Conservation (phyloP, 2,797 vertebrate species). For the Rhinophrynus dorsalis region DNA sequence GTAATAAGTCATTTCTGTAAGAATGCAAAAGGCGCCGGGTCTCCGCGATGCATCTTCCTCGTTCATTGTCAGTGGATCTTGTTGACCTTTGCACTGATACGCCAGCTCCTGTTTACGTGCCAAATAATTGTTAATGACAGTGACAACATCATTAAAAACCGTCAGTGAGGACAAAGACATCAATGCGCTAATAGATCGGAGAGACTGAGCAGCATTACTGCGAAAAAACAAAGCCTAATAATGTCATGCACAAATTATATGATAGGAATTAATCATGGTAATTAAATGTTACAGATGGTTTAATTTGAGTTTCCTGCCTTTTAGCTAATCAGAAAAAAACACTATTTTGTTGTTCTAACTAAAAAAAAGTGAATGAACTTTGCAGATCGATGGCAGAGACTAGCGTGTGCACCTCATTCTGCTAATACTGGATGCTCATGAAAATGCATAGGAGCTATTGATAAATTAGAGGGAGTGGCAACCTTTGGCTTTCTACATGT, state of each 20-base stretch:
- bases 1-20: slow-evolving; percentile 28
- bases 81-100: background rate
- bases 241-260: slow-evolving; percentile 11
- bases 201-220: background rate
- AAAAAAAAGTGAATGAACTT: background rate
- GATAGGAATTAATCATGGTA: slow-evolving; percentile 5
- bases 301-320: slow-evolving; percentile 23
- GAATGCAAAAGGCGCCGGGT: background rate
- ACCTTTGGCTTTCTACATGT: too few relatives aligned
- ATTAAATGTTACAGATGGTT: slow-evolving; percentile 33
- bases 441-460: too few relatives aligned
- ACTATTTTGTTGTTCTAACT: background rate
- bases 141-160: background rate
- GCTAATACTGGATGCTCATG: too few relatives aligned
- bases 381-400: background rate
- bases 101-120: background rate
- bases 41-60: background rate
- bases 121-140: background rate
- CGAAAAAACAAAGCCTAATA: background rate
- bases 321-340: slow-evolving; percentile 1
- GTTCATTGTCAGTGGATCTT: slow-evolving; percentile 6
- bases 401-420: too few relatives aligned
- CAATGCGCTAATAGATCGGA: background rate
- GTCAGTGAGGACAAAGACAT: background rate
- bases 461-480: too few relatives aligned